Evolutionary conservation across 1,140 invertebrate species (phyloP).

Genomic region (Araneus ventricosus): DNA sequence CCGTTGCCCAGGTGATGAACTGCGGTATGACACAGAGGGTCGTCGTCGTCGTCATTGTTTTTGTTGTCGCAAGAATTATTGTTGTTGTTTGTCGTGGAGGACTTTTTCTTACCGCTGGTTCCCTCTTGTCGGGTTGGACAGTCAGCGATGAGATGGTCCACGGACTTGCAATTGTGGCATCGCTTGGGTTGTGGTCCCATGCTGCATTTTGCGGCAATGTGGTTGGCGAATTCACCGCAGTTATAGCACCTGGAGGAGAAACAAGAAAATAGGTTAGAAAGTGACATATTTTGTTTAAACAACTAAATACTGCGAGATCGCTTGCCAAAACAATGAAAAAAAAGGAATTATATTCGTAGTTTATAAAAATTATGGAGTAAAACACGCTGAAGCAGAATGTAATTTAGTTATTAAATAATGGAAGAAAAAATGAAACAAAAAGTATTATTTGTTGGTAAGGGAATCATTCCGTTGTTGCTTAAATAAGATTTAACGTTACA

Average conservation of each 20-base stretch:
- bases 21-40: neutral
- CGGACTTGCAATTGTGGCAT: constrained; percentile 91
- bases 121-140: constrained; percentile 83
- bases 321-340: no score
- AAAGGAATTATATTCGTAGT: no score
- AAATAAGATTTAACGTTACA: no score
- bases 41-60: constrained; percentile 29
- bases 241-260: constrained; percentile 86
- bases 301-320: no score
- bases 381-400: neutral
- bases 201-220: constrained; percentile 92
- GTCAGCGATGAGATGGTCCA: constrained; percentile 91
- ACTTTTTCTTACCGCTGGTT: neutral
- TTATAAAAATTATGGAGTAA: neutral
- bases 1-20: neutral
- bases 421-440: no score
- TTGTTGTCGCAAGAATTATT: constrained; percentile 43
- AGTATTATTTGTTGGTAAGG: no score
- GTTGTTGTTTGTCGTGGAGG: constrained; percentile 57
- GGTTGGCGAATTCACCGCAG: constrained; percentile 93
- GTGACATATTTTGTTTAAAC: neutral
- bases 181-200: constrained; percentile 93
- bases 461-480: no score
- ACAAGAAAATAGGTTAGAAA: neutral
- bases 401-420: neutral